A percentile compares a stretch with the other conserved stretches of the same genome.
These are phyloP conservation scores for Neosilurus hyrtlii DNA, from an alignment of 2,797 vertebrate genomes.

Conservation along the genomic window DNA sequence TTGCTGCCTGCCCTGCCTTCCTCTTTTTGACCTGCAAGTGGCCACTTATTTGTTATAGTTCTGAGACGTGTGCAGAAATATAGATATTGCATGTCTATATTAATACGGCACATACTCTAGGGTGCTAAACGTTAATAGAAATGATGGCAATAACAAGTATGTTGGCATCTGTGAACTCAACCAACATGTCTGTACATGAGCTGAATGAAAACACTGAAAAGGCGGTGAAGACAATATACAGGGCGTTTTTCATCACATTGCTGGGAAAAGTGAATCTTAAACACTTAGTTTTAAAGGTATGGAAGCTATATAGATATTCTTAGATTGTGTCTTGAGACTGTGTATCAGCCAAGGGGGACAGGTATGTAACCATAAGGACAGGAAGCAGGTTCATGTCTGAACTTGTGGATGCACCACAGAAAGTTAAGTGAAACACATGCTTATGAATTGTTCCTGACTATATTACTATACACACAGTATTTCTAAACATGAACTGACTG, in stretches of 20 bases:
- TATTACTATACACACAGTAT: constrained; percentile 6
- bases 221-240: constrained; percentile 13
- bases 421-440: constrained; percentile 6
- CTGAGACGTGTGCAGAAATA: neutral
- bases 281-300: neutral
- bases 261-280: constrained; percentile 26
- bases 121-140: neutral
- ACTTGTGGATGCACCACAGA: constrained; percentile 24
- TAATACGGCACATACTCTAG: neutral
- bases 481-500: constrained; percentile 8
- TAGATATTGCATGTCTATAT: neutral
- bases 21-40: neutral
- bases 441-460: constrained; percentile 14
- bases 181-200: constrained; percentile 27
- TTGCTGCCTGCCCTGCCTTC: neutral
- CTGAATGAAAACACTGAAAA: neutral
- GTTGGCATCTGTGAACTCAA: neutral
- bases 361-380: constrained; percentile 17
- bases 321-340: constrained; percentile 7
- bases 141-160: constrained; percentile 7
- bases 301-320: constrained; percentile 7
- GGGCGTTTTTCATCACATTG: constrained; percentile 11
- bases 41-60: neutral
- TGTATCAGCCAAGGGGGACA: constrained; percentile 17
- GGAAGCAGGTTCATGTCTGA: constrained; percentile 38